A percentile compares a stretch with the other conserved stretches of the same genome.
phyloP scores from a whole-genome alignment of 1,140 invertebrate species.

The Drosophila tsacasi region DNA sequence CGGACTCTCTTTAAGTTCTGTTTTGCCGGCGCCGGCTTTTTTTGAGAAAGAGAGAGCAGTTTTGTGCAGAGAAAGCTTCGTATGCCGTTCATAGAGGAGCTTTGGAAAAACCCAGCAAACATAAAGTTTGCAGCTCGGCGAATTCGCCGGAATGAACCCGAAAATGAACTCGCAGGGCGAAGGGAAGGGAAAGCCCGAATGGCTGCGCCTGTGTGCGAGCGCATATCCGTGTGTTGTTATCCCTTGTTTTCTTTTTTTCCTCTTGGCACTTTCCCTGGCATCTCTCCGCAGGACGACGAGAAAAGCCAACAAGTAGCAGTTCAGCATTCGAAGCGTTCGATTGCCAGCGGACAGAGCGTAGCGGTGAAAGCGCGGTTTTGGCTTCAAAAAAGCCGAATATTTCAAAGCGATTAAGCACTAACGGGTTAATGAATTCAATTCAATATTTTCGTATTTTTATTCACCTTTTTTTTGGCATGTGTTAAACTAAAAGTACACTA shows the following conservation, averaged over 20 bases:
- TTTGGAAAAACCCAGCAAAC: slow-evolving; percentile 53
- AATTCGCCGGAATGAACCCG: slow-evolving; percentile 60
- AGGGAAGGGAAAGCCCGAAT: not conserved
- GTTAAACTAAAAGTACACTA: not conserved
- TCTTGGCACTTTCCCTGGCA: slow-evolving; percentile 17
- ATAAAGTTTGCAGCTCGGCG: slow-evolving; percentile 42
- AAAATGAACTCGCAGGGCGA: slow-evolving; percentile 18
- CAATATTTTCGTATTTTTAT: slow-evolving; percentile 1
- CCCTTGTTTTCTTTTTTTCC: slow-evolving; percentile 23
- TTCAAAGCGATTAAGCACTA: not conserved
- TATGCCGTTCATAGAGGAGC: slow-evolving; percentile 12
- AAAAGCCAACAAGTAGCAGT: slow-evolving; percentile 49
- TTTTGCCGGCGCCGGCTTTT: slow-evolving; percentile 17
- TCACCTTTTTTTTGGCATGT: slow-evolving; percentile 2
- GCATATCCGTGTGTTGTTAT: slow-evolving; percentile 39
- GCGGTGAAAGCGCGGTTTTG: slow-evolving; percentile 18
- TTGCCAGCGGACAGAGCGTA: slow-evolving; percentile 37
- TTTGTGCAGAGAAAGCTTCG: slow-evolving; percentile 35
- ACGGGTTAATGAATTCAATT: not conserved
- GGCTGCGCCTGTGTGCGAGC: slow-evolving; percentile 19
- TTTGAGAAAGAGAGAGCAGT: not conserved
- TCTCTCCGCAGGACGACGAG: slow-evolving; percentile 34
- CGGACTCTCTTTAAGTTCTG: not conserved
- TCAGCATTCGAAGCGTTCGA: slow-evolving; percentile 43
- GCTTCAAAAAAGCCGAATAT: slow-evolving; percentile 21